A percentile compares a stretch with the other conserved stretches of the same genome.
Conservation (phyloP, 2,797 vertebrate species). For the Picus viridis region DNA sequence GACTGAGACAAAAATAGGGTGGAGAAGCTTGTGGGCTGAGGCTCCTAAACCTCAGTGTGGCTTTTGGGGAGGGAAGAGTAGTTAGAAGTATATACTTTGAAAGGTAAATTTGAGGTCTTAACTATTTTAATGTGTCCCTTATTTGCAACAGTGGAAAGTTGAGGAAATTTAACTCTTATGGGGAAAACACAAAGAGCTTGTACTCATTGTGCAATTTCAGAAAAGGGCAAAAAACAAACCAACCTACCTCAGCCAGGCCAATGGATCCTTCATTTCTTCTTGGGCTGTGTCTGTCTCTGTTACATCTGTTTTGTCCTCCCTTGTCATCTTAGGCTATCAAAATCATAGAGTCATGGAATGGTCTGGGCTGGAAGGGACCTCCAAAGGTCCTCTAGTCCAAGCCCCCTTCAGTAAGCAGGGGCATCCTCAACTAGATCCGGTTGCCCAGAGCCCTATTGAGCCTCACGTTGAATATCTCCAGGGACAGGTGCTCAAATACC, state of each 20-base stretch:
- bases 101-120: not conserved
- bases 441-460: no score
- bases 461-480: no score
- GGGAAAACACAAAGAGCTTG: not conserved
- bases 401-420: no score
- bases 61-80: not conserved
- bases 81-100: not conserved
- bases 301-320: not conserved
- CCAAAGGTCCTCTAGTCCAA: no score
- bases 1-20: not conserved
- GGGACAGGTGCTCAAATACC: no score
- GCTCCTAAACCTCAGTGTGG: not conserved
- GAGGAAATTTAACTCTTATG: not conserved
- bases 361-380: no score
- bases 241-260: not conserved
- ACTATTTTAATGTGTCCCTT: not conserved
- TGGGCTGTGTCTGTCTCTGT: accelerated
- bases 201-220: not conserved
- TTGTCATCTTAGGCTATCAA: not conserved
- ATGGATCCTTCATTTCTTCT: not conserved
- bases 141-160: not conserved
- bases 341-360: no score
- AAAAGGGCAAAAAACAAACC: not conserved
- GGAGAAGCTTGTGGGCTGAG: not conserved
- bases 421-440: no score